phyloP scores from a whole-genome alignment of 2,113 vertebrate genomes.

The Oxygymnocypris stewartii region DNA sequence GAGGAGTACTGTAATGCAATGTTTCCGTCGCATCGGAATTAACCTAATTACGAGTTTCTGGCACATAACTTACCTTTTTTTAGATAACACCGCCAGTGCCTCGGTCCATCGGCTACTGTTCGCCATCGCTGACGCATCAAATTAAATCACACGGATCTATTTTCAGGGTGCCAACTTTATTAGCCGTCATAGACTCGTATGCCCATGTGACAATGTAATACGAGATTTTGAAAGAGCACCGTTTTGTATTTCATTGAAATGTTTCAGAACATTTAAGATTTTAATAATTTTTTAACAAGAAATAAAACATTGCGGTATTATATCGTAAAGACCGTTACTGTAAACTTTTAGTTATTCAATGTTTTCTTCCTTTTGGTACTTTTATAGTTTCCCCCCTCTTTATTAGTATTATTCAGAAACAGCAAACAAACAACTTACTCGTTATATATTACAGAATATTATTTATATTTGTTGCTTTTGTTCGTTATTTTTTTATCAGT shows the following conservation, averaged over 20 bases:
- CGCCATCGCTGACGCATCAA: neutral
- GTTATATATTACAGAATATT: constrained; percentile 61
- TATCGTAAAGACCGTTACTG: neutral
- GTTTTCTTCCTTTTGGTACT: neutral
- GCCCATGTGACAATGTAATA: neutral
- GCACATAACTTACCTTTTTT: neutral
- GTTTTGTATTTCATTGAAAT: neutral
- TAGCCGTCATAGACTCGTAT: neutral
- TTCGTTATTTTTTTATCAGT: constrained; percentile 53
- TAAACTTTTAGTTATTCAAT: constrained; percentile 25
- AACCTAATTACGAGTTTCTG: neutral
- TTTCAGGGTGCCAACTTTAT: neutral
- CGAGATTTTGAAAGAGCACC: neutral
- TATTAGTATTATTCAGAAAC: constrained; percentile 48
- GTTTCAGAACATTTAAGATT: neutral
- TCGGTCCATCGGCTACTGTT: neutral
- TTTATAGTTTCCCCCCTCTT: constrained; percentile 45
- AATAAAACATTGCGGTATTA: neutral
- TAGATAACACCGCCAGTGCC: constrained; percentile 8
- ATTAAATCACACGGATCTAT: neutral
- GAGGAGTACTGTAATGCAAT: neutral
- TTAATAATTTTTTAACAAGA: neutral
- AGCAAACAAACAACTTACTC: constrained; percentile 49
- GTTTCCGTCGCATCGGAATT: neutral
- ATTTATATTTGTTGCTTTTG: constrained; percentile 70